phyloP scores from a whole-genome alignment of 2,113 vertebrate species.

The Hemiscyllium ocellatum region DNA sequence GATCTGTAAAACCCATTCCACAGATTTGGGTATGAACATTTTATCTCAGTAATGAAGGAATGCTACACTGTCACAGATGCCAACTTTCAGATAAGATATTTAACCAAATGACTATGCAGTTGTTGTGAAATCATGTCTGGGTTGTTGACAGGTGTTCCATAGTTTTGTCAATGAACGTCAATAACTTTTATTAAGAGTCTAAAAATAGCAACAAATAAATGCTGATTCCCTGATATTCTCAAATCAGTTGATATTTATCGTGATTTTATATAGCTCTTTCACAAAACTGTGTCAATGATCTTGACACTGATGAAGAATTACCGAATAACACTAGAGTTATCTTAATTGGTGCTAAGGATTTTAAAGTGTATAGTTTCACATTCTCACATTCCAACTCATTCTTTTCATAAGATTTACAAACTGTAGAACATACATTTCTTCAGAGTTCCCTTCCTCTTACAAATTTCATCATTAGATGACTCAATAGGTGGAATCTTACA shows the following conservation, averaged over 20 bases:
- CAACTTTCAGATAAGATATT: not conserved
- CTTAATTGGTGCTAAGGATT: not conserved
- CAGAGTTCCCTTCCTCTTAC: not conserved
- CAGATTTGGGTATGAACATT: not conserved
- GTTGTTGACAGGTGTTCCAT: no score
- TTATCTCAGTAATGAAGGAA: not conserved
- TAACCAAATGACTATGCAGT: not conserved
- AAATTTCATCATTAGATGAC: not conserved
- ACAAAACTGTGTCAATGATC: not conserved
- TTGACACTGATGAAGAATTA: no score
- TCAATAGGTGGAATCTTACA: no score
- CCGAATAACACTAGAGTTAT: not conserved
- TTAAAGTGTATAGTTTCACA: not conserved
- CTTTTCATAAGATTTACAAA: not conserved
- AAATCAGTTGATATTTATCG: not conserved
- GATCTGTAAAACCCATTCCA: not conserved
- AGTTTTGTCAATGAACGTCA: no score
- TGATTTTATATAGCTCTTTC: not conserved
- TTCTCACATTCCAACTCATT: not conserved
- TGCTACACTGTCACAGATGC: not conserved
- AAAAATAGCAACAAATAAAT: not conserved
- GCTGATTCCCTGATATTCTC: not conserved
- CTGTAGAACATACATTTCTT: not conserved
- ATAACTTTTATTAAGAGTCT: not conserved
- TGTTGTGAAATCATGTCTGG: no score